Percentiles rank a stretch among this genome's conserved stretches.
phyloP scores from a whole-genome alignment of 2,113 vertebrate genomes.

The Pygoscelis adeliae region DNA sequence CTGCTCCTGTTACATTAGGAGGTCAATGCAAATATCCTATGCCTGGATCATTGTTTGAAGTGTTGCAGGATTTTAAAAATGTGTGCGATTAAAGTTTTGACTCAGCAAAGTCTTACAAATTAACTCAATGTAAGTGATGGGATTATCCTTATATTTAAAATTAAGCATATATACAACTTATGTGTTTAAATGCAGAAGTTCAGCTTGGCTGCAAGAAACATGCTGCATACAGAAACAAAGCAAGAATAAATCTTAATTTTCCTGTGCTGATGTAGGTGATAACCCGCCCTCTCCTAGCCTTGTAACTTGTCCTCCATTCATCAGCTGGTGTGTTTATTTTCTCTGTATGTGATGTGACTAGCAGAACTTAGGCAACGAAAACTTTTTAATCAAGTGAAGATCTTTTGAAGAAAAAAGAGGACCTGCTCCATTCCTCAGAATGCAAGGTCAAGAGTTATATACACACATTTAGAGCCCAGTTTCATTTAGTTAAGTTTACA shows the following conservation, averaged over 20 bases:
- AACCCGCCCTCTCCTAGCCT: not conserved
- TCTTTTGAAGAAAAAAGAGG: not conserved
- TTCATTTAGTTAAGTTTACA: conserved; percentile 34
- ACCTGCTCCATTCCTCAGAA: conserved; percentile 18
- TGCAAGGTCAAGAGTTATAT: conserved; percentile 46
- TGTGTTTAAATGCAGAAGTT: not conserved
- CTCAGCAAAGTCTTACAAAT: not conserved
- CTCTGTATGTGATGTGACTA: not conserved
- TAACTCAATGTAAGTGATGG: not conserved
- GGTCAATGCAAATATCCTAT: not conserved
- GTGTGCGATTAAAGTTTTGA: not conserved
- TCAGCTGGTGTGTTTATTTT: conserved; percentile 53
- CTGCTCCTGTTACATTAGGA: not conserved
- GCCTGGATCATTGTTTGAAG: not conserved
- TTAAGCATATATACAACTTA: not conserved
- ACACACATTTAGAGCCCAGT: not conserved
- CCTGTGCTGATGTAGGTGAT: not conserved
- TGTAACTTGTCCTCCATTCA: conserved; percentile 20
- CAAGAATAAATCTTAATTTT: conserved; percentile 19
- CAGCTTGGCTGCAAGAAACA: not conserved
- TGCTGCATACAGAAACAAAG: not conserved
- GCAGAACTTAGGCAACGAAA: conserved; percentile 40
- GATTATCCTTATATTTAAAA: not conserved
- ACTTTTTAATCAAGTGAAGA: conserved; percentile 49
- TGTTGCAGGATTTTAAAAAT: not conserved